Evolutionary conservation across 2,113 vertebrate species (phyloP).

Genomic region (Redunca redunca): DNA sequence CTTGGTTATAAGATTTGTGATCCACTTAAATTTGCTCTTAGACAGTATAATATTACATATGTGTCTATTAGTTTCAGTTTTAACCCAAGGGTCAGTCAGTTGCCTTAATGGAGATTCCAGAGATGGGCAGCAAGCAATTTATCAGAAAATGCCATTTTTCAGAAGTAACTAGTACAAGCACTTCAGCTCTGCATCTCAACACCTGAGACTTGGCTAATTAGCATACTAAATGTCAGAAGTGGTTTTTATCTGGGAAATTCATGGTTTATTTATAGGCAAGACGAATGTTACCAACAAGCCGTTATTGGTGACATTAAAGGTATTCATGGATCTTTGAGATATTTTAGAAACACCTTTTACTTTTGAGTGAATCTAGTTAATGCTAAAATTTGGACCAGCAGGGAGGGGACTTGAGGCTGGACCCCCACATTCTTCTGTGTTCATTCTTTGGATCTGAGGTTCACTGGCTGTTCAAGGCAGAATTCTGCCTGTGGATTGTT

Average conservation of each 20-base stretch:
- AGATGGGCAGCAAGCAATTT: background rate
- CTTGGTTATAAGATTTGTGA: background rate
- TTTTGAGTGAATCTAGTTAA: background rate
- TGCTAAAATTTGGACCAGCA: background rate
- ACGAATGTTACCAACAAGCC: background rate
- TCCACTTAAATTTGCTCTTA: background rate
- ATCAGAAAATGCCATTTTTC: background rate
- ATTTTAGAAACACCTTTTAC: background rate
- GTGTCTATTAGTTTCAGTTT: background rate
- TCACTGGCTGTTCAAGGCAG: background rate
- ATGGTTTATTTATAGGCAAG: slow-evolving; percentile 48
- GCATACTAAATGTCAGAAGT: slow-evolving; percentile 38
- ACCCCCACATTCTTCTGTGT: background rate
- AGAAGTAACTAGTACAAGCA: background rate
- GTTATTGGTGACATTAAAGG: slow-evolving; percentile 2
- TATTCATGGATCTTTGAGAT: background rate
- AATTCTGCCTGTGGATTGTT: background rate
- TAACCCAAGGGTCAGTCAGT: background rate
- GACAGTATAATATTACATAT: background rate
- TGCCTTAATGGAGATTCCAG: background rate
- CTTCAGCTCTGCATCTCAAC: background rate
- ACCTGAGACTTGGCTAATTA: slow-evolving; percentile 41
- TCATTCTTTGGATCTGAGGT: background rate
- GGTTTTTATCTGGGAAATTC: slow-evolving; percentile 40
- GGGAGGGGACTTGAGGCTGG: background rate